phyloP scores from a whole-genome alignment of 2,113 vertebrate genomes.

The Cettia cetti region DNA sequence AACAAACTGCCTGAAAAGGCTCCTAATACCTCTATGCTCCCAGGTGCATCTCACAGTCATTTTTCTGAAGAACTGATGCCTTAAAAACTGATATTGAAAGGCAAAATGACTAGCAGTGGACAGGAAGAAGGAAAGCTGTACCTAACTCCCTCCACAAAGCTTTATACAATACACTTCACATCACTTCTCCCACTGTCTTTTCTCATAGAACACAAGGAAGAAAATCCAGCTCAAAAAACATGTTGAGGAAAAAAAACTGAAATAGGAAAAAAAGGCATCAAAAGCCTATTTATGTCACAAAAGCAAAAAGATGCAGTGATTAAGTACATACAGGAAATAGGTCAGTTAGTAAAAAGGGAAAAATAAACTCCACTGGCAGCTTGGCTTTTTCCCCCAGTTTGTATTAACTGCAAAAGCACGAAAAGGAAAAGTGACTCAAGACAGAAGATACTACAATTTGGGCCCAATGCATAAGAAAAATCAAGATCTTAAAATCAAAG shows the following conservation, averaged over 20 bases:
- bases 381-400: not conserved
- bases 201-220: not conserved
- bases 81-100: not conserved
- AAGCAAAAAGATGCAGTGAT: not conserved
- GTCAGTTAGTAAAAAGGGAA: not conserved
- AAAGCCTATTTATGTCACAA: not conserved
- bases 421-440: not conserved
- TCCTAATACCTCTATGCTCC: not conserved
- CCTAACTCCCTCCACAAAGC: not conserved
- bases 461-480: not conserved
- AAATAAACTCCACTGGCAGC: not conserved
- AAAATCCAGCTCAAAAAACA: not conserved
- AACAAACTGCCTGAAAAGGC: not conserved
- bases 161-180: not conserved
- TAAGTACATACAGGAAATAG: not conserved
- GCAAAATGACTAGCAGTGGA: not conserved
- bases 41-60: not conserved
- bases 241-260: not conserved
- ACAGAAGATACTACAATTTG: not conserved
- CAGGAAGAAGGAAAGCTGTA: not conserved
- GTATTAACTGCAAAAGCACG: not conserved
- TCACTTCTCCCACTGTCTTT: not conserved
- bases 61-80: not conserved
- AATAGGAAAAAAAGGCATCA: not conserved
- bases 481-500: not conserved